Base-by-base conservation (phyloP, 2,888 invertebrate genomes). In the Torymus texanus region DNA sequence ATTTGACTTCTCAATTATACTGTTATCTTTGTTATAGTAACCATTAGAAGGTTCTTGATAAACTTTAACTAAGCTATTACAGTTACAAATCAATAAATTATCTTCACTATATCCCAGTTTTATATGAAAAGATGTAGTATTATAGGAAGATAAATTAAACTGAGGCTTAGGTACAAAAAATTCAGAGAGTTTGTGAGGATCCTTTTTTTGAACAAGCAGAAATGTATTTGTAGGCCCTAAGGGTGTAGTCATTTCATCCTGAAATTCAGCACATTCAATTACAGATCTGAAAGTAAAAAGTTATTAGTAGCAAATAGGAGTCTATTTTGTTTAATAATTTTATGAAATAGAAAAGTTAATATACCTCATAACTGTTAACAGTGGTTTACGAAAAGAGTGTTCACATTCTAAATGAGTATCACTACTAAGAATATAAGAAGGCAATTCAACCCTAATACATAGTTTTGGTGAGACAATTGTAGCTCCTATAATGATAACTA, bases 301-400 rank as follows among this genome's bases (percentile, higher is more conserved):
- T 41, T 41, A 41, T 41, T 41, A 41, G 41, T 41, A 41, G 41
- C 41, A 41, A 41, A 8, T 8, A 41, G 41, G 8, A 41, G 8
- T 41, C 10, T 8, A 41, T 41, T 41, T 41, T 41, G 41, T 41
- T 41, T 41, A 5, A 8, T 41, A 41, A 41, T 41, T 5, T 66
- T 21, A 50, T 51, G 13, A n/a, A 71, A 63, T 72, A 4, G 13
- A 16, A 61, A 29, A 77, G 41, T 68, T n/a, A 80, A 81, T 66
- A 80, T 83, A 89, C 91, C 88, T 90, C 88, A 91, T 90, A 3
- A 91, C 85, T 80, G 81, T 88, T 62, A 90, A 81, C 18, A 90
- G 83, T 13, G 90, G 88, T 75, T 88, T 89, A 5, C 88, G 85
- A n/a, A 86, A 84, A 11, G 87, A 84, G 82, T 91, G 90, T 24